Conservation (phyloP, 2,113 vertebrate genomes). For the Muntiacus muntjak region DNA sequence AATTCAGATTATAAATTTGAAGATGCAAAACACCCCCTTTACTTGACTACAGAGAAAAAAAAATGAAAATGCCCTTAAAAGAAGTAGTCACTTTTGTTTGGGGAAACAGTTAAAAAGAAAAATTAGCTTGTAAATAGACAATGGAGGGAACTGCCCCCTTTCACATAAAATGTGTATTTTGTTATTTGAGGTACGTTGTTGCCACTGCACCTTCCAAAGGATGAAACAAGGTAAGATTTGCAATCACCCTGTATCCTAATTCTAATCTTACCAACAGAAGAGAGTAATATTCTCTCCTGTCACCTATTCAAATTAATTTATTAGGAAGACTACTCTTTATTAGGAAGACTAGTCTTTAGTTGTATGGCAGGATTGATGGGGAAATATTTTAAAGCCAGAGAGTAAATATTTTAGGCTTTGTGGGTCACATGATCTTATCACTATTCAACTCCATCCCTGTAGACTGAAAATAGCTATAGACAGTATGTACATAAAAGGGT, state of each 20-base stretch:
- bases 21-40: not conserved
- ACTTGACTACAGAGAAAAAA: not conserved
- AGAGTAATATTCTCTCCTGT: not conserved
- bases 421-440: not conserved
- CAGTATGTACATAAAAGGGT: not conserved
- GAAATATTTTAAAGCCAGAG: not conserved
- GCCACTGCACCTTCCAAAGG: not conserved
- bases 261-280: not conserved
- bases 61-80: not conserved
- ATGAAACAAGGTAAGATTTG: not conserved
- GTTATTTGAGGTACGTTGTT: rapidly evolving
- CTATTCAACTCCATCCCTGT: not conserved
- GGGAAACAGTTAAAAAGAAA: not conserved
- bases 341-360: not conserved
- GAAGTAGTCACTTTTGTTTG: not conserved
- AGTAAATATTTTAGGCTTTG: not conserved
- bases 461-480: not conserved
- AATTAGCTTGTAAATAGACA: not conserved
- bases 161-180: not conserved
- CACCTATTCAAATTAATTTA: not conserved
- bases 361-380: not conserved
- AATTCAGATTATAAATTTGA: not conserved
- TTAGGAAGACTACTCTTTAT: not conserved
- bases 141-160: not conserved
- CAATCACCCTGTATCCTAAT: not conserved